These are phyloP conservation scores for Oncorhynchus mykiss DNA, from an alignment of 2,113 vertebrate species.

Conservation along the genomic window DNA sequence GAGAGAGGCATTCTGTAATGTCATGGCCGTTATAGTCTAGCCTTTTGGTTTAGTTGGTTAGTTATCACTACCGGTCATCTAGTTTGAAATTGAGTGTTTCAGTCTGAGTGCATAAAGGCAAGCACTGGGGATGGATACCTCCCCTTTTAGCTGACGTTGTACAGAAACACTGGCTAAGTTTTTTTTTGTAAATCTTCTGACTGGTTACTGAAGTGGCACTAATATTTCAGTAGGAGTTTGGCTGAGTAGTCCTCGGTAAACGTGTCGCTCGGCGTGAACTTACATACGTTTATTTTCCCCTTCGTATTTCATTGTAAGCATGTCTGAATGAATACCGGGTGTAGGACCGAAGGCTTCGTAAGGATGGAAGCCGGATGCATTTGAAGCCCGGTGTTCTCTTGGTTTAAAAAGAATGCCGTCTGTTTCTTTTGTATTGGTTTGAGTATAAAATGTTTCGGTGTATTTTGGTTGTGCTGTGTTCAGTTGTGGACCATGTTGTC, in stretches of 20 bases:
- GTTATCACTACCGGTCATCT: slow-evolving; percentile 36
- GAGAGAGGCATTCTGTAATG: no score
- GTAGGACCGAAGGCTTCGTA: not conserved
- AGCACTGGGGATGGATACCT: not conserved
- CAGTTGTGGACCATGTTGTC: not conserved
- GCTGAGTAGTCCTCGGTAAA: slow-evolving; percentile 25
- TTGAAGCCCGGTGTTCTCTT: slow-evolving; percentile 15
- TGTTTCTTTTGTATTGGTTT: slow-evolving; percentile 4
- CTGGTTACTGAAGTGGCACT: slow-evolving; percentile 25
- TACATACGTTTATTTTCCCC: slow-evolving; percentile 4
- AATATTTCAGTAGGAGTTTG: slow-evolving; percentile 50
- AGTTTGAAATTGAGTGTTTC: not conserved
- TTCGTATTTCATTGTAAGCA: slow-evolving; percentile 29
- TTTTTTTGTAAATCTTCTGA: not conserved
- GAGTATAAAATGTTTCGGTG: not conserved
- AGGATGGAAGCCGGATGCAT: slow-evolving; percentile 21
- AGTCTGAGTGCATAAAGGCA: not conserved
- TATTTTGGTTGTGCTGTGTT: slow-evolving; percentile 10
- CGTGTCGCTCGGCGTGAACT: slow-evolving; percentile 34
- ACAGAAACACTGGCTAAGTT: slow-evolving; percentile 8
- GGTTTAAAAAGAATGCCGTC: slow-evolving; percentile 36
- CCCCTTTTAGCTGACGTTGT: slow-evolving; percentile 11
- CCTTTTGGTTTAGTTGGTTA: slow-evolving; percentile 32
- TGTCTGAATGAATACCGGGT: slow-evolving; percentile 30
- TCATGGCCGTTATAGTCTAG: not conserved